Conservation (phyloP, 2,113 vertebrate genomes). For the Eolophus roseicapilla region DNA sequence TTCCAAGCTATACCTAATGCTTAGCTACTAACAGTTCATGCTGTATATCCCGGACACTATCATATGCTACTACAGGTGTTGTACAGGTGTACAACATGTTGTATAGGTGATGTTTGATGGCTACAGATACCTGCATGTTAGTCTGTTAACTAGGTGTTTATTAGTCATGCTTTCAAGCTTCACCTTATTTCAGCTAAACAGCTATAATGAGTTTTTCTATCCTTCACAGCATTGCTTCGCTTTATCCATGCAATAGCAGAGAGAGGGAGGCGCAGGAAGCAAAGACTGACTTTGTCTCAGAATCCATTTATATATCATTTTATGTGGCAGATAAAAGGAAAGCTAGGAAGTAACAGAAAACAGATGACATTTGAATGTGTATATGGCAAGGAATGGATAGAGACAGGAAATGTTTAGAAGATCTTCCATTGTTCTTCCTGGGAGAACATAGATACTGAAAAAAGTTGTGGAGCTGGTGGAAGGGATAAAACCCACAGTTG, state of each 20-base stretch:
- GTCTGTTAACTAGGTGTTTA: background rate
- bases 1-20: background rate
- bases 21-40: background rate
- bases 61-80: background rate
- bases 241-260: background rate
- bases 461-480: background rate
- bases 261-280: background rate
- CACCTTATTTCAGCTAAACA: background rate
- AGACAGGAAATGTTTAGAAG: background rate
- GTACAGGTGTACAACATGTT: background rate
- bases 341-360: background rate
- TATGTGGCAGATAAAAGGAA: background rate
- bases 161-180: background rate
- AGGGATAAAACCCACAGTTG: background rate
- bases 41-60: too few species aligned
- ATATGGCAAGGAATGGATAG: background rate
- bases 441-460: background rate
- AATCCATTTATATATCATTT: background rate
- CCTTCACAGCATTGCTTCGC: background rate
- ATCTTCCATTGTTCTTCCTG: background rate
- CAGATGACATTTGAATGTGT: background rate
- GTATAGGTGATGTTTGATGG: background rate
- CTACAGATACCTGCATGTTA: background rate
- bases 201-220: background rate
- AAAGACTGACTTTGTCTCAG: background rate